These are phyloP conservation scores for Latrodectus hesperus DNA, from an alignment of 2,888 invertebrate genomes.

Conservation along the genomic window DNA sequence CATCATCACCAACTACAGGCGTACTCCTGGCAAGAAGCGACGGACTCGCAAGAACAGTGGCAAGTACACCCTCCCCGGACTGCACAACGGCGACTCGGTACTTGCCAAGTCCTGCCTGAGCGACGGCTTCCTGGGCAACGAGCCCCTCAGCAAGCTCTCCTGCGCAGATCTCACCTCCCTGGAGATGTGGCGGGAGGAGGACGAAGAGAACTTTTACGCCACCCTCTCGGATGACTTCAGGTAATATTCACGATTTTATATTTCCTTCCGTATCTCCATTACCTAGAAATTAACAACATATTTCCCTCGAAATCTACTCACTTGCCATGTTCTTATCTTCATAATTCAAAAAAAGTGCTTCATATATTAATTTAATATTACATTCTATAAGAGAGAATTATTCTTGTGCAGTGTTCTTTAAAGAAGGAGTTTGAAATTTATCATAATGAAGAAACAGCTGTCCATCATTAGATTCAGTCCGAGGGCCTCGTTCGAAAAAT, in stretches of 20 bases:
- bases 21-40: slow-evolving; percentile 29
- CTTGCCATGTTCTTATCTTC: too few relatives aligned
- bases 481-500: too few relatives aligned
- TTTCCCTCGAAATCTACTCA: background rate
- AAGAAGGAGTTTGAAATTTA: too few relatives aligned
- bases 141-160: slow-evolving; percentile 57
- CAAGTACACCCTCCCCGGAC: slow-evolving; percentile 52
- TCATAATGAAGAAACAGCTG: too few relatives aligned
- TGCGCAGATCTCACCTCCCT: slow-evolving; percentile 63
- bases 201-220: slow-evolving; percentile 75
- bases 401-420: too few relatives aligned
- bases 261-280: background rate
- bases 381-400: too few relatives aligned
- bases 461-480: too few relatives aligned
- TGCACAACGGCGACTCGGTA: slow-evolving; percentile 53
- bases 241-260: background rate
- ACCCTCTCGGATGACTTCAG: slow-evolving; percentile 73
- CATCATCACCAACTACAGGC: slow-evolving; percentile 68
- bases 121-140: slow-evolving; percentile 31
- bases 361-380: too few relatives aligned
- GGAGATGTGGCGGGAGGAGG: slow-evolving; percentile 60
- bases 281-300: background rate
- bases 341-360: too few relatives aligned
- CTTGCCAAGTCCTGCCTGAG: slow-evolving; percentile 30
- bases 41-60: slow-evolving; percentile 4